These are phyloP conservation scores for Chymomyza amoena DNA, from an alignment of 2,888 invertebrate species.

Conservation along the genomic window DNA sequence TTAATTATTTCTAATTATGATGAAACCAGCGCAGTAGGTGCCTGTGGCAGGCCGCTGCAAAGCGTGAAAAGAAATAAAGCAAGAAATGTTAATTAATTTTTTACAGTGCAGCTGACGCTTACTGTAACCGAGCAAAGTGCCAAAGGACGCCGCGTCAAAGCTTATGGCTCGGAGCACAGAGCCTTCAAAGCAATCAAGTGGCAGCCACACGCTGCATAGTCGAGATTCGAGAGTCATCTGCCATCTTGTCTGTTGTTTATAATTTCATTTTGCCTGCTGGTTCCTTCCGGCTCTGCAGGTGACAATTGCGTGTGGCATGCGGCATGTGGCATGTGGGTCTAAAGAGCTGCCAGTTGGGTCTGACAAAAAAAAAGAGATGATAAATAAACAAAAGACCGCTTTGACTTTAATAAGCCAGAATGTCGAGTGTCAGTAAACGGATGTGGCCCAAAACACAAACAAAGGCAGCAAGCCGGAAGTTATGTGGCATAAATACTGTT, in stretches of 20 bases:
- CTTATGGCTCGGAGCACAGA: background rate
- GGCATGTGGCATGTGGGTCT: background rate
- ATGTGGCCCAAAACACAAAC: constrained; percentile 7
- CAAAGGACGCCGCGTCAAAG: background rate
- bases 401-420: constrained; percentile 27
- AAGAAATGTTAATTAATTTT: background rate
- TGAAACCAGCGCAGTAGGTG: no score
- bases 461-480: constrained; percentile 31
- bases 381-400: constrained; percentile 34
- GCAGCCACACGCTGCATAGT: background rate
- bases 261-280: background rate
- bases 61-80: background rate
- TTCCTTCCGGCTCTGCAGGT: background rate
- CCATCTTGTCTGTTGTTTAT: background rate
- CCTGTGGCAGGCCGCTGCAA: no score
- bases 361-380: constrained; percentile 18
- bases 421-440: background rate
- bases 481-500: constrained; percentile 18
- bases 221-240: background rate
- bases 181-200: background rate
- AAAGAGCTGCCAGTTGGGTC: background rate
- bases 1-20: background rate
- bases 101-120: background rate
- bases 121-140: background rate
- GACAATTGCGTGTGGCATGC: background rate